Evolutionary conservation across 2,113 vertebrate genomes (phyloP).

Genomic region (Motacilla alba): DNA sequence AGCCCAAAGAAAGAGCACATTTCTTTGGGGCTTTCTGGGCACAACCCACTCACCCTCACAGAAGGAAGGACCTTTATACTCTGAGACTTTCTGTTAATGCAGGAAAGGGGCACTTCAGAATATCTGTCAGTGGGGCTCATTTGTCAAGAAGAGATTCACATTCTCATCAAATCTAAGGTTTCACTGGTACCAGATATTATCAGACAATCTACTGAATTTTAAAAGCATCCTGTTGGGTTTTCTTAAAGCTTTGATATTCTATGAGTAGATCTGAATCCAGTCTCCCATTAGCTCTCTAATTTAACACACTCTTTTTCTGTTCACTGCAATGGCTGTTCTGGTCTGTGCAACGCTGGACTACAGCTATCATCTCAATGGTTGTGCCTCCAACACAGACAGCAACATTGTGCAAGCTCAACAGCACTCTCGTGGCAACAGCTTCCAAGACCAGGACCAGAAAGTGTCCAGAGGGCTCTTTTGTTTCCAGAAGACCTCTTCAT

Average conservation of each 20-base stretch:
- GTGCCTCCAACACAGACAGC: neutral
- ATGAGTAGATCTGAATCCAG: slow-evolving; percentile 3
- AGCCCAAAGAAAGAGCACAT: neutral
- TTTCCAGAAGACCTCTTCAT: neutral
- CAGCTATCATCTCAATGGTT: accelerated
- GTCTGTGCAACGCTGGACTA: neutral
- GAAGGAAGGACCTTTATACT: neutral
- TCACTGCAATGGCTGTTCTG: neutral
- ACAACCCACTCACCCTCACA: neutral
- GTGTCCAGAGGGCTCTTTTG: neutral
- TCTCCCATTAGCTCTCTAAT: neutral
- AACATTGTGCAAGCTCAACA: accelerated
- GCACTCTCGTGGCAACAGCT: neutral
- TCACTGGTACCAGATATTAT: slow-evolving; percentile 5
- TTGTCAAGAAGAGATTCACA: neutral
- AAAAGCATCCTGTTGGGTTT: slow-evolving; percentile 16
- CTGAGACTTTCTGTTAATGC: neutral
- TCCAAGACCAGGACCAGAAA: neutral
- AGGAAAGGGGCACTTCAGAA: neutral
- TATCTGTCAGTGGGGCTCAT: neutral
- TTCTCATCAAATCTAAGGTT: slow-evolving; percentile 48
- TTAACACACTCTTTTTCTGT: neutral
- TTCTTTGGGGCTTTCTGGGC: slow-evolving; percentile 8
- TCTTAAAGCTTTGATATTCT: slow-evolving; percentile 26
- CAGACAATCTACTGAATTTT: slow-evolving; percentile 20